A percentile compares a stretch with the other conserved stretches of the same genome.
Evolutionary conservation across 2,888 invertebrate genomes (phyloP).

Genomic region (Stenchaetothrips biformis): DNA sequence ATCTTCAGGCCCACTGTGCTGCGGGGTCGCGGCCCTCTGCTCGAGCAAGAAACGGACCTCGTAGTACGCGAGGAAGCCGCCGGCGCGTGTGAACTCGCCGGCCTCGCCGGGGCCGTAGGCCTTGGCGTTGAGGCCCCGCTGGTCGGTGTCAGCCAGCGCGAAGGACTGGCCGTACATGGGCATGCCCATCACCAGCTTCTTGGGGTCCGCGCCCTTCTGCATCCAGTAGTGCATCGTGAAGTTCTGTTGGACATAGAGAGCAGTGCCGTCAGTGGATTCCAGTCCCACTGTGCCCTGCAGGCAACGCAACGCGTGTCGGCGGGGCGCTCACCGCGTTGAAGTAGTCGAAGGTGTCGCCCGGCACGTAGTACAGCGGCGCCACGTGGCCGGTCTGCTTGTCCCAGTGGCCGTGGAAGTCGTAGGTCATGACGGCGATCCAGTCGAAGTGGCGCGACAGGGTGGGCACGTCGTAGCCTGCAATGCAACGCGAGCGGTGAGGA

Average conservation of each 20-base stretch:
- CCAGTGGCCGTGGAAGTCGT: constrained; percentile 74
- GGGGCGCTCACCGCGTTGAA: constrained; percentile 65
- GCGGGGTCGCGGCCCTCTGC: too few species aligned
- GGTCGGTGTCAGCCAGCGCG: constrained; percentile 52
- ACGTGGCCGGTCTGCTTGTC: constrained; percentile 70
- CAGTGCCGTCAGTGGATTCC: background rate
- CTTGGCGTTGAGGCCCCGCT: constrained; percentile 55
- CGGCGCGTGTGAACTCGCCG: constrained; percentile 62
- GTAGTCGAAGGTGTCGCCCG: constrained; percentile 57
- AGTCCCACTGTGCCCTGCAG: too few species aligned
- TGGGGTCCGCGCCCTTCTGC: constrained; percentile 57
- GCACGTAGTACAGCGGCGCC: constrained; percentile 63
- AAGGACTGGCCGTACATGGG: constrained; percentile 75
- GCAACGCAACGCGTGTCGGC: too few species aligned
- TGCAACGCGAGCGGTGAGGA: too few species aligned
- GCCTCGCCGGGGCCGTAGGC: constrained; percentile 63
- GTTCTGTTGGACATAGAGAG: constrained; percentile 49
- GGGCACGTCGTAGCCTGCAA: constrained; percentile 59
- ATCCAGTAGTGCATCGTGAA: constrained; percentile 70
- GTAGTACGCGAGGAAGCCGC: constrained; percentile 71
- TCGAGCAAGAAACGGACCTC: constrained; percentile 59
- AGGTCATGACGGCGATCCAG: constrained; percentile 77
- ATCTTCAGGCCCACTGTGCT: background rate
- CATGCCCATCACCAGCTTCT: constrained; percentile 67
- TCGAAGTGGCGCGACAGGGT: constrained; percentile 62